Base-by-base conservation (phyloP, 2,888 invertebrate species). In the Plagiodera versicolora region DNA sequence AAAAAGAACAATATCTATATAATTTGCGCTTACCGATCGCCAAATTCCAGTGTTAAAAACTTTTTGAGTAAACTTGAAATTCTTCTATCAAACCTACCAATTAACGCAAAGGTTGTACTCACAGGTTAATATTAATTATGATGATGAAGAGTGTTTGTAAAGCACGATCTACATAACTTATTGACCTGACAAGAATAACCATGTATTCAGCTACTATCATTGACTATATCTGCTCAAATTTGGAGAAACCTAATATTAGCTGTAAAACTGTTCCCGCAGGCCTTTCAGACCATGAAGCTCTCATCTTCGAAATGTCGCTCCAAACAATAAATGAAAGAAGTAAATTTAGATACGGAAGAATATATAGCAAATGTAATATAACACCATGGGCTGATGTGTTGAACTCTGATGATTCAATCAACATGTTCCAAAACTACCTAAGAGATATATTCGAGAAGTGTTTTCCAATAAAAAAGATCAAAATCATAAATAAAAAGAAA, bases 391-490 rank as follows among this genome's bases (percentile, higher is more conserved):
- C 17, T 18, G 11, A 50, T 17, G 50, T 50, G 8, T 16, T 50
- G 28, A 50, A 50, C 50, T 32, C 1, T 30, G 50, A 32, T 30
- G 50, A 50, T 50, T 50, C 50, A 24, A 24, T 49, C 28, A 24
- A 49, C 49, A 49, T 20, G 49, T 49, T 49, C 20, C 49, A 24
- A 24, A 50, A 50, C 50, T 50, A 50, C 50, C 32, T 50, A 30
- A 50, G 50, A 16, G 50, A 50, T 30, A 50, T 50, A 30, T 30
- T 50, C 50, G 50, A 50, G 10, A 30, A 50, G 6, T 20, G 48
- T 24, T 49, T 49, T 47, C 19, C 47, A 47, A 47, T 18, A 47
- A 47, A 47, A 18, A 47, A 16, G 17, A 47, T 47, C 19, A 47
- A 47, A 47, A 47, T 47, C 47, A 45, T 16, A 32, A 32, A 32